These are phyloP conservation scores for Paradoxurus hermaphroditus DNA, from an alignment of 2,113 vertebrate species.

Conservation along the genomic window DNA sequence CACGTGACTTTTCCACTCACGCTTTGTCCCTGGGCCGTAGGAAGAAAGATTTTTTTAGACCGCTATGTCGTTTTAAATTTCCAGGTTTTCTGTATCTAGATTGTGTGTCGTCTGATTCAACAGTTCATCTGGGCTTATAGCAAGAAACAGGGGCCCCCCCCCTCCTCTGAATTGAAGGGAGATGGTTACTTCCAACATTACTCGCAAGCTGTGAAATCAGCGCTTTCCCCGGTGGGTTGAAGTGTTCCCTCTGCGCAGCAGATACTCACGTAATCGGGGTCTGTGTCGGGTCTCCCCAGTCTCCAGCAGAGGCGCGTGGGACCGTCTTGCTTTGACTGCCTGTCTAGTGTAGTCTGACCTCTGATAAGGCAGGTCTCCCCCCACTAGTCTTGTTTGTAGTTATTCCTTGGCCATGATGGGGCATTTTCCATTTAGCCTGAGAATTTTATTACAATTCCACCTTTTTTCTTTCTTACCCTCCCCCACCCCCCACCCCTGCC, in stretches of 20 bases:
- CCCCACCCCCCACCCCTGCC: too few relatives aligned
- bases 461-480: neutral
- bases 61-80: neutral
- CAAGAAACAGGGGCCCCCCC: too few relatives aligned
- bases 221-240: neutral
- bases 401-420: neutral
- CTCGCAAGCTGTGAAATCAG: neutral
- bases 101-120: neutral
- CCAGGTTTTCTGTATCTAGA: neutral
- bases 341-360: neutral
- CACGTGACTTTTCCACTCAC: neutral
- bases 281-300: too few relatives aligned
- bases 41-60: neutral
- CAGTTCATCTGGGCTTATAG: neutral
- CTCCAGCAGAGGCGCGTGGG: too few relatives aligned
- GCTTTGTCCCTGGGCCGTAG: neutral
- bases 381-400: neutral
- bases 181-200: neutral
- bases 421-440: neutral
- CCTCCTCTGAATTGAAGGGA: too few relatives aligned
- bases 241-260: neutral
- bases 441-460: neutral
- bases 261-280: too few relatives aligned
- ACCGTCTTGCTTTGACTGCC: neutral
- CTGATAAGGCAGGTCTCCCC: neutral